Evolutionary conservation across 2,113 vertebrate genomes (phyloP).

Genomic region (Hippocampus barbouri): DNA sequence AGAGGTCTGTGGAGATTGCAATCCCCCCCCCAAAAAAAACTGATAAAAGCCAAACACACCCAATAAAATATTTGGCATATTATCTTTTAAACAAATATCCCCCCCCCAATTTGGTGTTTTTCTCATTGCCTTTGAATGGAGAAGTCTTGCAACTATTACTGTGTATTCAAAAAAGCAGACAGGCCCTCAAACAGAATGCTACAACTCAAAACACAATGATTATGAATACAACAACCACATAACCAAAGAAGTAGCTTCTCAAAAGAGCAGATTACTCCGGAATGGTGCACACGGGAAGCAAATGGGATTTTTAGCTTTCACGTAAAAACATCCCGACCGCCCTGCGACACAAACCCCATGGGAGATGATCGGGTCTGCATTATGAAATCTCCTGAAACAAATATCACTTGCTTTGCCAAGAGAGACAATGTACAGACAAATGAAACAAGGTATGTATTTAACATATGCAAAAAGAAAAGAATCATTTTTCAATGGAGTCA

Average conservation of each 20-base stretch:
- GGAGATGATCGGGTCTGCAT: slow-evolving; percentile 19
- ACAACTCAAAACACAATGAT: neutral
- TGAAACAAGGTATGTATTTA: slow-evolving; percentile 1
- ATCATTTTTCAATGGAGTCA: neutral
- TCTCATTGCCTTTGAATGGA: slow-evolving; percentile 30
- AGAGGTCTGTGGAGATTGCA: slow-evolving; percentile 67
- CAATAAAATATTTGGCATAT: slow-evolving; percentile 29
- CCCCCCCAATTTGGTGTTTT: neutral
- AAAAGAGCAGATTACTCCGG: neutral
- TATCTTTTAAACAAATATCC: slow-evolving; percentile 9
- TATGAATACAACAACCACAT: slow-evolving; percentile 8
- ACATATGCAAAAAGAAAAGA: slow-evolving; percentile 4
- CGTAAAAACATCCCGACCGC: slow-evolving; percentile 25
- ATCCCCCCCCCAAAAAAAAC: slow-evolving; percentile 32
- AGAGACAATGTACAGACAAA: slow-evolving; percentile 17
- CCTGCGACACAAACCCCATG: slow-evolving; percentile 12
- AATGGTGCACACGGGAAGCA: slow-evolving; percentile 17
- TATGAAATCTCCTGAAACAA: slow-evolving; percentile 5
- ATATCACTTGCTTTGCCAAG: slow-evolving; percentile 15
- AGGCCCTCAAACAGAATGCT: slow-evolving; percentile 10
- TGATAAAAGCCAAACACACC: slow-evolving; percentile 23
- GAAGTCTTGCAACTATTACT: slow-evolving; percentile 48
- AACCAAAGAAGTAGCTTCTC: neutral
- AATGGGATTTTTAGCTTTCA: slow-evolving; percentile 8
- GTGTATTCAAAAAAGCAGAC: slow-evolving; percentile 18